A percentile compares a stretch with the other conserved stretches of the same genome.
These are phyloP conservation scores for Gambelia wislizenii DNA, from an alignment of 2,797 vertebrate species.

Conservation along the genomic window DNA sequence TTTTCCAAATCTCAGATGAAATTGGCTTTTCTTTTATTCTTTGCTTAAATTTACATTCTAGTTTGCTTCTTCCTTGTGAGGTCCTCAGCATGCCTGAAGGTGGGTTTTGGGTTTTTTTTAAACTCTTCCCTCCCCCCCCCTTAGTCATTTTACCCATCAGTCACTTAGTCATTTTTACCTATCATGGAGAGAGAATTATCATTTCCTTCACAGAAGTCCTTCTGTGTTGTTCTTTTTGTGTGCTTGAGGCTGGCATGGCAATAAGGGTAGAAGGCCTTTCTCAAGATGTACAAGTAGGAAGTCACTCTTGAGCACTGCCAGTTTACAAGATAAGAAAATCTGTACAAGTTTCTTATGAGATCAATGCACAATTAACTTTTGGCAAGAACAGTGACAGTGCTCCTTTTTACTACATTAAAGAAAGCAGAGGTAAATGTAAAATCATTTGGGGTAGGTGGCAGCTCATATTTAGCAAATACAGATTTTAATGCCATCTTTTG, in stretches of 20 bases:
- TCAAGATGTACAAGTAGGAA: constrained; percentile 3
- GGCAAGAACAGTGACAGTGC: constrained; percentile 34
- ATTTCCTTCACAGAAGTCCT: background rate
- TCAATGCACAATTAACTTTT: constrained; percentile 42
- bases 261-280: constrained; percentile 20
- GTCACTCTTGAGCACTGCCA: background rate
- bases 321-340: constrained; percentile 27
- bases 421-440: constrained; percentile 19
- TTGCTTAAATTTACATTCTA: constrained; percentile 5
- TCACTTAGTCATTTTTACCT: no score
- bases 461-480: background rate
- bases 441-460: accelerated
- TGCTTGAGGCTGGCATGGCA: background rate
- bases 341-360: constrained; percentile 33
- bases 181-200: background rate
- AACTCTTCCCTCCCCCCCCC: background rate
- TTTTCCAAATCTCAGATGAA: background rate
- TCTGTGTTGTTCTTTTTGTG: background rate
- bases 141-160: background rate
- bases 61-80: background rate
- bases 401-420: constrained; percentile 32
- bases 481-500: constrained; percentile 13
- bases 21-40: constrained; percentile 12
- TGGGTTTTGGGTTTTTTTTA: constrained; percentile 6
- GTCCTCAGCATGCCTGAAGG: background rate